Percentiles rank a stretch among this genome's conserved stretches.
These are phyloP conservation scores for Steinernema carpocapsae DNA, from an alignment of 2,888 invertebrate genomes.

Conservation along the genomic window DNA sequence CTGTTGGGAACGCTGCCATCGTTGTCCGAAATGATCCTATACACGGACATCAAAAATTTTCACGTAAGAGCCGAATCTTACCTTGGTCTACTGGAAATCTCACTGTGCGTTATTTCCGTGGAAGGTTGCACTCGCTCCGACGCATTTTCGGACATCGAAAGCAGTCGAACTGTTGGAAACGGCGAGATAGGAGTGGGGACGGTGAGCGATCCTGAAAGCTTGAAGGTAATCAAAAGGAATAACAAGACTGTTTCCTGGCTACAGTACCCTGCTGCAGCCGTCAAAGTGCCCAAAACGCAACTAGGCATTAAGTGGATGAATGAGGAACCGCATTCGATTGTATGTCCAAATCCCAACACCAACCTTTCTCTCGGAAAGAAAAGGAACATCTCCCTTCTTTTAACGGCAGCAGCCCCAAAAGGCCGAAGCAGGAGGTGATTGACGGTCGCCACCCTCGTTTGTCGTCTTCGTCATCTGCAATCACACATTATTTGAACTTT, in stretches of 20 bases:
- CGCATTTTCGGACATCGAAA: not conserved
- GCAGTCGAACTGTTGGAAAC: not conserved
- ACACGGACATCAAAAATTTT: no score
- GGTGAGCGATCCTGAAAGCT: not conserved
- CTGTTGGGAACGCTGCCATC: not conserved
- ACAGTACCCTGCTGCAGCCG: no score
- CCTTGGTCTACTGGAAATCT: not conserved
- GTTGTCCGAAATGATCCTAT: not conserved
- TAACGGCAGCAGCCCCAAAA: not conserved
- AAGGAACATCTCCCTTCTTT: conserved; percentile 6
- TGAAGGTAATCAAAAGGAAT: no score
- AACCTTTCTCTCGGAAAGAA: conserved; percentile 1
- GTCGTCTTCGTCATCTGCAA: not conserved
- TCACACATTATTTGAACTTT: not conserved
- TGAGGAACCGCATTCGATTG: no score
- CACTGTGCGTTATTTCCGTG: no score
- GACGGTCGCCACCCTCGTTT: not conserved
- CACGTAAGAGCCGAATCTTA: not conserved
- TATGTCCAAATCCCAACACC: no score
- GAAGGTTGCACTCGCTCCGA: no score
- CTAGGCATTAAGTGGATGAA: no score
- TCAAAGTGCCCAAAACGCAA: no score
- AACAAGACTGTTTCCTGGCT: no score
- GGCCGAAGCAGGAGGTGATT: conserved; percentile 4
- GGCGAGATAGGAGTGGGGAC: not conserved